Base-by-base conservation (phyloP, 2,888 invertebrate genomes). In the Elgonia sp. region DNA sequence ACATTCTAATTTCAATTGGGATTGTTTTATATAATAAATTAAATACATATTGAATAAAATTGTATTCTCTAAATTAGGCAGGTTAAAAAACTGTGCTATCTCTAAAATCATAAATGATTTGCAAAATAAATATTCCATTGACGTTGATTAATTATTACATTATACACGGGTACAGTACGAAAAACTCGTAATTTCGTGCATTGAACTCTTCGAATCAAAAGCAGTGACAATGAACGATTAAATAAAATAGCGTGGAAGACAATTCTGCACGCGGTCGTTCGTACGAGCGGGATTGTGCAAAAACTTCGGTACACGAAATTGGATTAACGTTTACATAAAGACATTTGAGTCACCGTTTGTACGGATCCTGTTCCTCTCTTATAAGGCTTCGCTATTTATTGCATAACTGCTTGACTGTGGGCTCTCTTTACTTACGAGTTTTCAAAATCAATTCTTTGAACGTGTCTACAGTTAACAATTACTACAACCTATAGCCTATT, bases 261-360 rank as follows among this genome's bases (percentile, higher is more conserved):
- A 57, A 63, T 70, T 53, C 75, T 37, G 50, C 69, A 29, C 67
- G 55, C 57, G 39, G 57, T 73, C 53, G 62, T 70, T 60, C 57
- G 42, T 62, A 69, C 40, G 55, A 42, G 14, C 7, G 14, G 42
- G 72, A 63, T 79, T 39, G 72, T 70, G 67, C 42, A 85, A 84
- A 88, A 79, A 72, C 69, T 53, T 20, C 18, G 62, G 69, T 40
- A 65, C 55, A 60, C 84, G 73, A 91, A 93, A 93, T 93, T 89
- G 90, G 91, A 88, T 93, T 92, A 93, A 92, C 89, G 92, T 93
- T 93, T 93, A 92, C 92, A 92, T 93, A 93, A 93, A 92, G 89
- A 90, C 90, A 91, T 92, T 93, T 91, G 87, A 90, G 90, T 90
- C 90, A 91, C 87, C 86, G 90, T 91, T 80, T 69, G 73, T 81